A percentile compares a stretch with the other conserved stretches of the same genome.
Conservation (phyloP, 2,888 invertebrate genomes). For the Tenthredo scrophulariae region DNA sequence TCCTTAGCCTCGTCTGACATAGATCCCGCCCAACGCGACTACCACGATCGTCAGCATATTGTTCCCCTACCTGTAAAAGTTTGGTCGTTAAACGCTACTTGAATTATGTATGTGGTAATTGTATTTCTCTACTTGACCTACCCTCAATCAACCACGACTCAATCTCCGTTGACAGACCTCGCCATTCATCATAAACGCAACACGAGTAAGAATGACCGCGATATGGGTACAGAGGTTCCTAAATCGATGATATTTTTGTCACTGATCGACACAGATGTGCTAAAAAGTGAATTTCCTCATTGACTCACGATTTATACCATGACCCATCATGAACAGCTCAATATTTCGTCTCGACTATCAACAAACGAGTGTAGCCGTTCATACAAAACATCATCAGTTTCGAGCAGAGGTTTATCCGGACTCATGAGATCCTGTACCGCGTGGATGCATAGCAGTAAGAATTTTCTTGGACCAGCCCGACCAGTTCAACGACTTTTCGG, state of each 20-base stretch:
- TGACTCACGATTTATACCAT: slow-evolving; percentile 23
- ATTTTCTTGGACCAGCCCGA: slow-evolving; percentile 6
- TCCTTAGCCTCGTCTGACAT: slow-evolving; percentile 39
- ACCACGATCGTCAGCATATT: slow-evolving; percentile 25
- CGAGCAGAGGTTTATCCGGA: not conserved
- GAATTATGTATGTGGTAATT: slow-evolving; percentile 41
- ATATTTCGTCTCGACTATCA: not conserved
- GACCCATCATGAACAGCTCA: not conserved
- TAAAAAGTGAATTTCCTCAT: slow-evolving; percentile 15
- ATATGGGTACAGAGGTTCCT: not conserved
- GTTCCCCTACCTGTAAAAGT: slow-evolving; percentile 26
- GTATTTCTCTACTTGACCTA: slow-evolving; percentile 35
- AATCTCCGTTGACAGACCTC: not conserved
- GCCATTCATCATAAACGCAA: not conserved
- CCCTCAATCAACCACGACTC: slow-evolving; percentile 17
- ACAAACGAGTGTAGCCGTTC: not conserved
- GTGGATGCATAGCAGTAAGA: not conserved
- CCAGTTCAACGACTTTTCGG: slow-evolving; percentile 9
- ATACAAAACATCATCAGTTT: not conserved
- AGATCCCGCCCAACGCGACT: slow-evolving; percentile 33
- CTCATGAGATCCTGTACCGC: not conserved
- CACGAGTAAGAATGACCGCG: not conserved
- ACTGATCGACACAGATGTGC: not conserved
- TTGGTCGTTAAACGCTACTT: slow-evolving; percentile 31
- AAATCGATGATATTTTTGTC: not conserved